Evolutionary conservation across 2,113 vertebrate genomes (phyloP).

Genomic region (Tyrannus savana): DNA sequence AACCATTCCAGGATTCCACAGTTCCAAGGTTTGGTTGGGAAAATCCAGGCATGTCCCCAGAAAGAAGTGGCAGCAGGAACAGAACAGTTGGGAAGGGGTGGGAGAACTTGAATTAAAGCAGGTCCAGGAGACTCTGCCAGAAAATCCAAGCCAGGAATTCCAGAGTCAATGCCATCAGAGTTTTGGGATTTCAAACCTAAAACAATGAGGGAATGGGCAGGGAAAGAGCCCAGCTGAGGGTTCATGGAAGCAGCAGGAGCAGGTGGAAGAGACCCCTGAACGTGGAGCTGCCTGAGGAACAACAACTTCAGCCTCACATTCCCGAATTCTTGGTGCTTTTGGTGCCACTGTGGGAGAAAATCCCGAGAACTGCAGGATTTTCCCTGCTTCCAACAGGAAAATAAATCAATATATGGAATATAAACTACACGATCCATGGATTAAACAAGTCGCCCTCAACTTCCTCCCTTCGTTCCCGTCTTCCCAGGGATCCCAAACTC

Average conservation of each 20-base stretch:
- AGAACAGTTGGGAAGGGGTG: accelerated
- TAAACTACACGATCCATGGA: not conserved
- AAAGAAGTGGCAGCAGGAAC: not conserved
- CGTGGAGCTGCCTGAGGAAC: not conserved
- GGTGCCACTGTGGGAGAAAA: not conserved
- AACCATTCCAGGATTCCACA: not conserved
- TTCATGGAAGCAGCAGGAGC: not conserved
- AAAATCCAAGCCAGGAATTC: not conserved
- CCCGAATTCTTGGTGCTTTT: not conserved
- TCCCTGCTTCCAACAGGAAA: not conserved
- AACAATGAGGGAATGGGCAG: not conserved
- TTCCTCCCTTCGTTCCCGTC: not conserved
- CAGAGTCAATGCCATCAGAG: not conserved
- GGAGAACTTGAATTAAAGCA: not conserved
- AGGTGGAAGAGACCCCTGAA: not conserved
- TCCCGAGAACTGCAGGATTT: not conserved
- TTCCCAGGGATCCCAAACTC: not conserved
- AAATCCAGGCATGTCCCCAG: not conserved
- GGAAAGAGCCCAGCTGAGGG: not conserved
- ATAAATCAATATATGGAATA: not conserved
- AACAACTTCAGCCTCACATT: not conserved
- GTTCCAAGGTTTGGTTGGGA: not conserved
- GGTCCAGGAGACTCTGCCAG: not conserved
- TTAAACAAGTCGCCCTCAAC: too few species aligned
- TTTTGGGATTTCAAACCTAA: not conserved